Conservation (phyloP, 1,140 invertebrate species). For the Plectrocnemia conspersa region DNA sequence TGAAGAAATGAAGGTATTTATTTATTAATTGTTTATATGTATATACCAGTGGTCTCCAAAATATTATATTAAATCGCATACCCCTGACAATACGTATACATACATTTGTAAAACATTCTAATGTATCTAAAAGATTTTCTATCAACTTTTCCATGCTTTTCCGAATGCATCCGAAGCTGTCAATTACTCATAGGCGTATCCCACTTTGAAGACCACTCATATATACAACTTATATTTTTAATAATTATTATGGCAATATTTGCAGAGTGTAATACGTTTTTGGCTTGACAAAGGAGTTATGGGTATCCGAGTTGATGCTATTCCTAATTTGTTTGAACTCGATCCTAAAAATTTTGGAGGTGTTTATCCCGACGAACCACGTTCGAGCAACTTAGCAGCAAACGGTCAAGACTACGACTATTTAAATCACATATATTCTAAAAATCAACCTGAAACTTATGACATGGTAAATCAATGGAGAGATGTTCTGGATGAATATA, state of each 20-base stretch:
- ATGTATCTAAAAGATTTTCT: neutral
- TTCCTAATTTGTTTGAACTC: slow-evolving; percentile 57
- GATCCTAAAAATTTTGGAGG: slow-evolving; percentile 43
- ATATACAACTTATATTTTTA: neutral
- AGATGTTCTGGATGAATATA: slow-evolving; percentile 52
- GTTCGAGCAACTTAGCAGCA: slow-evolving; percentile 37
- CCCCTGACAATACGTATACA: neutral
- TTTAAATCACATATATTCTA: slow-evolving; percentile 60
- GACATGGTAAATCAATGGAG: slow-evolving; percentile 57
- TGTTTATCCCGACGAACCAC: slow-evolving; percentile 55
- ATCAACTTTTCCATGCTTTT: neutral
- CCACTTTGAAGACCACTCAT: neutral
- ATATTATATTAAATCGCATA: neutral
- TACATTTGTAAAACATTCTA: neutral
- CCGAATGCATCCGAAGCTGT: neutral
- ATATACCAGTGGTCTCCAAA: too few species aligned
- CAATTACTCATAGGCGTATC: neutral
- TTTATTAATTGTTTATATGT: neutral
- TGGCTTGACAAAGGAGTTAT: slow-evolving; percentile 71
- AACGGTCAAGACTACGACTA: slow-evolving; percentile 53
- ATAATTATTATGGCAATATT: slow-evolving; percentile 13
- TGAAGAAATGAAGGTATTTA: slow-evolving; percentile 58
- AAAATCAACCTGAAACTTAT: slow-evolving; percentile 52
- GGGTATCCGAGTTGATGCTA: slow-evolving; percentile 70
- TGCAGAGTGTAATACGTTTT: slow-evolving; percentile 63